Evolutionary conservation across 2,888 invertebrate species (phyloP).

Genomic region (Eutolmus rufibarbis): DNA sequence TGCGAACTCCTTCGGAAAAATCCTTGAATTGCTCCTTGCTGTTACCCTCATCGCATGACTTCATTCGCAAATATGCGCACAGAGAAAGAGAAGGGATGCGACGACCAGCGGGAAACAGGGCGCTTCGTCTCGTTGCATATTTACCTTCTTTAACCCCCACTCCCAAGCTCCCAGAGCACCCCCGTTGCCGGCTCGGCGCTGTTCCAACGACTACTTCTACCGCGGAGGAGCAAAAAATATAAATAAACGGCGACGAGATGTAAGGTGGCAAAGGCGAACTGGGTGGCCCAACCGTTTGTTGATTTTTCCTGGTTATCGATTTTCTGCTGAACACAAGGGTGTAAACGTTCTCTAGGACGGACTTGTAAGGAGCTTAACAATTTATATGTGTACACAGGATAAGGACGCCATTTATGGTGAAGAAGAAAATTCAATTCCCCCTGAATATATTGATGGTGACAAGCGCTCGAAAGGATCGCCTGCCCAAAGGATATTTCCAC

Average conservation of each 20-base stretch:
- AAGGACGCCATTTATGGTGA: constrained; percentile 22
- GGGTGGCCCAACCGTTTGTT: constrained; percentile 15
- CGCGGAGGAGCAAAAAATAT: neutral
- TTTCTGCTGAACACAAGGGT: constrained; percentile 21
- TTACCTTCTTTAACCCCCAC: neutral
- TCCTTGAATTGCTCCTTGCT: neutral
- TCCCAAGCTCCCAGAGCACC: neutral
- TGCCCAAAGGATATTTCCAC: neutral
- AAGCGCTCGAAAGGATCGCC: neutral
- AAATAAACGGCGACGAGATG: neutral
- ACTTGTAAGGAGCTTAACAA: constrained; percentile 27
- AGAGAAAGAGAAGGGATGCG: neutral
- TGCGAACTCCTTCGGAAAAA: neutral
- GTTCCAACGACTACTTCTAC: neutral
- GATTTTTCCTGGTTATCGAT: constrained; percentile 39
- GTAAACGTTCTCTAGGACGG: constrained; percentile 30
- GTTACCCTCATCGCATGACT: neutral
- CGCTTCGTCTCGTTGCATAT: constrained; percentile 1
- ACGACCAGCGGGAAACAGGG: neutral
- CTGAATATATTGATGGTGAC: constrained; percentile 1
- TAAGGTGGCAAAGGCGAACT: neutral
- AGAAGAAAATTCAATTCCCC: constrained; percentile 19
- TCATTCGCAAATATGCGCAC: neutral
- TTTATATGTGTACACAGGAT: constrained; percentile 13
- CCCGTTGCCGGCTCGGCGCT: neutral